Conservation (phyloP, 2,888 invertebrate species). For the Megalurothrips usitatus region DNA sequence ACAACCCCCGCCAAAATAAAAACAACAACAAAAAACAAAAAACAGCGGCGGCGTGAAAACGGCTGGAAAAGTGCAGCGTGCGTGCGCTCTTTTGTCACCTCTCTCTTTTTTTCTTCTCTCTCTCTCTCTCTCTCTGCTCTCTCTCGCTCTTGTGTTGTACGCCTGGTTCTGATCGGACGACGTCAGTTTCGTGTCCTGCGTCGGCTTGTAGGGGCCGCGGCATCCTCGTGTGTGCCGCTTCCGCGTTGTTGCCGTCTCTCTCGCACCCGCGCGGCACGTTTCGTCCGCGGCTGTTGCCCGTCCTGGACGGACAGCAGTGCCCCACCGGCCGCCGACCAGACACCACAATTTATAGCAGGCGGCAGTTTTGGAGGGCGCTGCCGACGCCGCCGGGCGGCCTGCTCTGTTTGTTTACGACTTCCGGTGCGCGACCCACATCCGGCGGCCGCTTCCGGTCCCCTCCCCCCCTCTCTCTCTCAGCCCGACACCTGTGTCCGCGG, state of each 20-base stretch:
- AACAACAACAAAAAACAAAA: neutral
- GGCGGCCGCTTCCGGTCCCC: neutral
- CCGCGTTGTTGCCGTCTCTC: neutral
- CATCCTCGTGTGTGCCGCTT: too few relatives aligned
- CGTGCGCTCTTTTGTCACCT: neutral
- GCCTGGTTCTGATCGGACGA: too few relatives aligned
- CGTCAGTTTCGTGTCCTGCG: too few relatives aligned
- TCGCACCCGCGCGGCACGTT: neutral
- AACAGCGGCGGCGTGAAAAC: neutral
- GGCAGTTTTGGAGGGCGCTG: neutral
- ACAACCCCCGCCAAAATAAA: too few relatives aligned
- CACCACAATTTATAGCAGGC: neutral
- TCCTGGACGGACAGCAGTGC: neutral
- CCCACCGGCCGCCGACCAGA: neutral
- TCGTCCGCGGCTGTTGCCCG: too few relatives aligned
- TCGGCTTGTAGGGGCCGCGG: too few relatives aligned
- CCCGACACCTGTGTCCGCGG: neutral
- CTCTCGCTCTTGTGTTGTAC: too few relatives aligned
- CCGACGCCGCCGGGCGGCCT: neutral
- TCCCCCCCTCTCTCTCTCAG: too few relatives aligned
- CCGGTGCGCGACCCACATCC: slow-evolving; percentile 18
- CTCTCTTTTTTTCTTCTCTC: neutral
- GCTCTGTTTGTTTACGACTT: slow-evolving; percentile 24
- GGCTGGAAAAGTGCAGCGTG: neutral
- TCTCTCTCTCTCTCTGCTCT: neutral